Evolutionary conservation across 2,113 vertebrate species (phyloP).

Genomic region (Sinosuthora webbiana): DNA sequence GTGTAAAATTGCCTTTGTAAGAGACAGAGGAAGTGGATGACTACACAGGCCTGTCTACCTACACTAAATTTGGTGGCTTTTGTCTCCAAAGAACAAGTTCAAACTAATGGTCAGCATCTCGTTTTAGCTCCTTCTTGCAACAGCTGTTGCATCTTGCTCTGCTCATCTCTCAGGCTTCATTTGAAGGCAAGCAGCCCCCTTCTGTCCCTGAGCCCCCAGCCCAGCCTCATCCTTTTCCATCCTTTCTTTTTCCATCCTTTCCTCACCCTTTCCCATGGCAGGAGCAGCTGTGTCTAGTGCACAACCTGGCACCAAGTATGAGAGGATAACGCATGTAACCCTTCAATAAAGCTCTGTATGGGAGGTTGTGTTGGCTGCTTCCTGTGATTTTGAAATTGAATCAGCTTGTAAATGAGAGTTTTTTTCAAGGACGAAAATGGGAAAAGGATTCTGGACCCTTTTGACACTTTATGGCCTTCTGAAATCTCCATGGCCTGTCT

Average conservation of each 20-base stretch:
- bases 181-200: neutral
- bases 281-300: rapidly evolving
- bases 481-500: neutral
- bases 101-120: neutral
- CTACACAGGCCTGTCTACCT: neutral
- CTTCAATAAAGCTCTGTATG: neutral
- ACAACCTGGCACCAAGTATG: neutral
- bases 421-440: neutral
- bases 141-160: neutral
- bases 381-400: neutral
- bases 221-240: neutral
- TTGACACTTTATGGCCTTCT: neutral
- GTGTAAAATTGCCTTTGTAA: neutral
- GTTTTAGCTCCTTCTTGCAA: neutral
- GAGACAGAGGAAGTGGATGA: neutral
- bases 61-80: neutral
- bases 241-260: neutral
- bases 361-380: neutral
- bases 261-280: neutral
- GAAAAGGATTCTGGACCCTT: neutral
- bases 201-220: neutral
- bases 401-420: neutral
- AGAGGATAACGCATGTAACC: rapidly evolving
- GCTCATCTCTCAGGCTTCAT: neutral
- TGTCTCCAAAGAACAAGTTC: neutral